Conservation (phyloP, 2,888 invertebrate genomes). For the Ormyrus rosae region DNA sequence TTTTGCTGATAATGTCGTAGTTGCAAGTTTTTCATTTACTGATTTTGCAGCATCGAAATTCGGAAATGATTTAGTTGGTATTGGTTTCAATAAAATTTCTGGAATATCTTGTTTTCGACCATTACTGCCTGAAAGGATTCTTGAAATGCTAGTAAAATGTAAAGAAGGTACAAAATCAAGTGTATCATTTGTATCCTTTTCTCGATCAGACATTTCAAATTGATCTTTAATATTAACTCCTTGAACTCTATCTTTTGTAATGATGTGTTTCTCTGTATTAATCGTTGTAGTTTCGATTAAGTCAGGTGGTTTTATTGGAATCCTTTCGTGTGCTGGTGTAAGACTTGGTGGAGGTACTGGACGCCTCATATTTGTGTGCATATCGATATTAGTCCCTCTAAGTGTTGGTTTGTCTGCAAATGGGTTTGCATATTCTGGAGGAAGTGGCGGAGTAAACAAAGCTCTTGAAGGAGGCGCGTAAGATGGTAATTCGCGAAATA, state of each 20-base stretch:
- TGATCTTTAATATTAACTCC: constrained; percentile 41
- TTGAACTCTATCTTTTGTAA: constrained; percentile 55
- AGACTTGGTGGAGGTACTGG: constrained; percentile 90
- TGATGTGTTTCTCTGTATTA: constrained; percentile 62
- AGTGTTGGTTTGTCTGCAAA: constrained; percentile 93
- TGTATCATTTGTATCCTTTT: constrained; percentile 65
- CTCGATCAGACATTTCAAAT: constrained; percentile 38
- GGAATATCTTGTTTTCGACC: constrained; percentile 90
- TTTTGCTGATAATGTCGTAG: constrained; percentile 58
- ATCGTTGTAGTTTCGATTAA: constrained; percentile 72
- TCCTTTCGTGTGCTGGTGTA: constrained; percentile 88
- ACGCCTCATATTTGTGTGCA: constrained; percentile 77
- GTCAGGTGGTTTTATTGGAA: constrained; percentile 86
- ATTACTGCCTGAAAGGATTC: constrained; percentile 91
- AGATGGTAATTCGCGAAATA: constrained; percentile 83
- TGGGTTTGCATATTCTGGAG: constrained; percentile 89
- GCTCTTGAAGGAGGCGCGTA: constrained; percentile 88
- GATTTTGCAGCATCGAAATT: constrained; percentile 76
- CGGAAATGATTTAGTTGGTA: constrained; percentile 70
- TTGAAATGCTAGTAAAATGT: constrained; percentile 88
- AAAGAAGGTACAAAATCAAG: constrained; percentile 84
- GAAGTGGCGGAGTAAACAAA: constrained; percentile 89
- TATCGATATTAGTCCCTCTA: constrained; percentile 83
- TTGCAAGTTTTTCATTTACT: constrained; percentile 66
- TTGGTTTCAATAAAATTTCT: constrained; percentile 81